These are phyloP conservation scores for Chymomyza fuscimana DNA, from an alignment of 2,888 invertebrate species.

Conservation along the genomic window DNA sequence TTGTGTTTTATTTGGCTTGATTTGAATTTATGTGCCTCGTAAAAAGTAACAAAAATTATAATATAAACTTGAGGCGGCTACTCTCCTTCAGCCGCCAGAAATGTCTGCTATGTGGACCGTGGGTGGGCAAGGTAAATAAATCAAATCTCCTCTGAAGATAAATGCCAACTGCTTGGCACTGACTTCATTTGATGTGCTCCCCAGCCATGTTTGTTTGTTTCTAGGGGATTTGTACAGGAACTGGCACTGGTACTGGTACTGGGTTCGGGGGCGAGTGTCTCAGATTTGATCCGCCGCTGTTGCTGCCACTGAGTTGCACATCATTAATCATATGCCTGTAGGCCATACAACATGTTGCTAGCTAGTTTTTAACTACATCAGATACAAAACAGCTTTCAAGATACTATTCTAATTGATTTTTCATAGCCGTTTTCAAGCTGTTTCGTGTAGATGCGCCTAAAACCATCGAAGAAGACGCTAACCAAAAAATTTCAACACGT, in stretches of 20 bases:
- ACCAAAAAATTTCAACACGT: background rate
- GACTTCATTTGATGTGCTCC: slow-evolving; percentile 40
- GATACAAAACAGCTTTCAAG: background rate
- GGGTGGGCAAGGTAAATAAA: slow-evolving; percentile 63
- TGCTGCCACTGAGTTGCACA: slow-evolving; percentile 31
- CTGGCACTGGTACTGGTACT: background rate
- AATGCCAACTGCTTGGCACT: slow-evolving; percentile 32
- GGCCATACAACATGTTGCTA: slow-evolving; percentile 30
- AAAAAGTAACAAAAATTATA: slow-evolving; percentile 29
- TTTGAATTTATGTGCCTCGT: slow-evolving; percentile 37
- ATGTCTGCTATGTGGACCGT: slow-evolving; percentile 28
- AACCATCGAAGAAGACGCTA: too few relatives aligned
- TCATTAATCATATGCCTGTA: slow-evolving; percentile 52
- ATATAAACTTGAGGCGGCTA: slow-evolving; percentile 38
- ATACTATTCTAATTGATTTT: slow-evolving; percentile 59
- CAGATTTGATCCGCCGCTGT: background rate
- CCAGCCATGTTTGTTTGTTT: slow-evolving; percentile 52
- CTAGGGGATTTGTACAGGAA: background rate
- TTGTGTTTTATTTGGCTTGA: slow-evolving; percentile 18
- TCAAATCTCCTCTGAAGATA: slow-evolving; percentile 59
- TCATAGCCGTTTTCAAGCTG: slow-evolving; percentile 21
- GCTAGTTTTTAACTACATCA: slow-evolving; percentile 7
- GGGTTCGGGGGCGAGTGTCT: background rate
- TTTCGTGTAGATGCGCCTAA: background rate
- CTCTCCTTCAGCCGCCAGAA: slow-evolving; percentile 26